phyloP scores from a whole-genome alignment of 2,797 vertebrate genomes.

The Cuniculus paca region DNA sequence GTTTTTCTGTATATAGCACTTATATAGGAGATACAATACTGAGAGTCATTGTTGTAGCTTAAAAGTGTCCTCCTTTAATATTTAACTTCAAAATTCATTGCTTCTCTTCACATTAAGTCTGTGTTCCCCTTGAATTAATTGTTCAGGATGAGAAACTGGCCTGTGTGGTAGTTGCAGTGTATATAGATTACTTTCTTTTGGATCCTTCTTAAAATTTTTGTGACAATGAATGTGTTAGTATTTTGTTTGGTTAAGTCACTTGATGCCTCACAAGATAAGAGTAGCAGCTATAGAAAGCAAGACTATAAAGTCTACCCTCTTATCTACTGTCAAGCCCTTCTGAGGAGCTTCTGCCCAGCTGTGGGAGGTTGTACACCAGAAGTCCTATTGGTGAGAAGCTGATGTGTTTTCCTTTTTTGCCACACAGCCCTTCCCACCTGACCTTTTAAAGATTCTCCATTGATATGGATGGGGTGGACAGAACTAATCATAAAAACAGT shows the following conservation, averaged over 20 bases:
- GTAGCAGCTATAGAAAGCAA: neutral
- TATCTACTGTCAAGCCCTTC: constrained; percentile 58
- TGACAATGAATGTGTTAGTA: neutral
- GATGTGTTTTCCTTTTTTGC: constrained; percentile 35
- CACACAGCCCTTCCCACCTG: constrained; percentile 55
- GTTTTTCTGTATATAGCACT: constrained; percentile 31
- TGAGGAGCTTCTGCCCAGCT: constrained; percentile 39
- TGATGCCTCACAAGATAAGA: neutral
- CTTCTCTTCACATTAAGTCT: constrained; percentile 58
- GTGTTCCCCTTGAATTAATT: neutral
- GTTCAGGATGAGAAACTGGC: neutral
- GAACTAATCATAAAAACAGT: constrained; percentile 79
- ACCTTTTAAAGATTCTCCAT: constrained; percentile 82
- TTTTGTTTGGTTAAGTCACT: constrained; percentile 41
- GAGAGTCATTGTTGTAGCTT: constrained; percentile 58
- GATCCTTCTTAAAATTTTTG: constrained; percentile 41
- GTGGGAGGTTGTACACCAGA: constrained; percentile 41
- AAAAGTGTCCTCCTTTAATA: constrained; percentile 56
- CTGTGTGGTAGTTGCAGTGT: neutral
- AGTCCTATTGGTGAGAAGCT: constrained; percentile 16
- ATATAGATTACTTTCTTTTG: neutral
- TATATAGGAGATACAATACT: neutral
- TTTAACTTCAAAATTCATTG: constrained; percentile 47
- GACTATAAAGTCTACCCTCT: constrained; percentile 39
- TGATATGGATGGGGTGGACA: constrained; percentile 72